These are phyloP conservation scores for Ceratotherium simum DNA, from an alignment of 2,113 vertebrate genomes.

Conservation along the genomic window DNA sequence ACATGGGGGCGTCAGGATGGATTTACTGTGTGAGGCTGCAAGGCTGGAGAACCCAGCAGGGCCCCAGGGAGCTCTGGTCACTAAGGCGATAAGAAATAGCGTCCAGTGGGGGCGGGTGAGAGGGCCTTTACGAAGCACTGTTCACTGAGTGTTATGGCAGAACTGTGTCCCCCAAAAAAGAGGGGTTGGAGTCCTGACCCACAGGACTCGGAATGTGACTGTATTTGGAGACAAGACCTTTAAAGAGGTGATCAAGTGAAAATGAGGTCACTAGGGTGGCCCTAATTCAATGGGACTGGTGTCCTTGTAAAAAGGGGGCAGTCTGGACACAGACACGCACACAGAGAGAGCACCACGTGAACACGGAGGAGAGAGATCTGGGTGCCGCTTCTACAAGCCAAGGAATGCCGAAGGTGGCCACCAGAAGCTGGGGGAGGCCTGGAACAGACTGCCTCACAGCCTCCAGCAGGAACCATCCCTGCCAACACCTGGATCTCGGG, in stretches of 20 bases:
- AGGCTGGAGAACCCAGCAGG: neutral
- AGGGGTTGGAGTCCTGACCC: neutral
- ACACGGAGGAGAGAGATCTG: neutral
- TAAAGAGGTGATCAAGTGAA: neutral
- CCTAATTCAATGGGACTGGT: neutral
- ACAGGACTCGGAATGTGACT: neutral
- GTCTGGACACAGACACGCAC: neutral
- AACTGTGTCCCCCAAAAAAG: neutral
- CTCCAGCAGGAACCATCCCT: neutral
- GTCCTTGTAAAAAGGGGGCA: neutral
- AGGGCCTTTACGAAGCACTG: neutral
- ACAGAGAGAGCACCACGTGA: neutral
- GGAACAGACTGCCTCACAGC: neutral
- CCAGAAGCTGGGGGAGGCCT: neutral
- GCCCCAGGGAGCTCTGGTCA: neutral
- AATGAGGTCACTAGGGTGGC: neutral
- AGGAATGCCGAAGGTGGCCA: neutral
- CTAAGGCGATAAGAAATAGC: neutral
- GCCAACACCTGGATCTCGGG: neutral
- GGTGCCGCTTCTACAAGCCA: neutral
- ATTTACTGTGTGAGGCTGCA: no score
- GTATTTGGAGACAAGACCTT: neutral
- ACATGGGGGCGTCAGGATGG: no score
- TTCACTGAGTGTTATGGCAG: neutral
- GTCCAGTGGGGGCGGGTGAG: accelerated